Evolutionary conservation across 2,797 vertebrate genomes (phyloP).

Genomic region (Anableps anableps): DNA sequence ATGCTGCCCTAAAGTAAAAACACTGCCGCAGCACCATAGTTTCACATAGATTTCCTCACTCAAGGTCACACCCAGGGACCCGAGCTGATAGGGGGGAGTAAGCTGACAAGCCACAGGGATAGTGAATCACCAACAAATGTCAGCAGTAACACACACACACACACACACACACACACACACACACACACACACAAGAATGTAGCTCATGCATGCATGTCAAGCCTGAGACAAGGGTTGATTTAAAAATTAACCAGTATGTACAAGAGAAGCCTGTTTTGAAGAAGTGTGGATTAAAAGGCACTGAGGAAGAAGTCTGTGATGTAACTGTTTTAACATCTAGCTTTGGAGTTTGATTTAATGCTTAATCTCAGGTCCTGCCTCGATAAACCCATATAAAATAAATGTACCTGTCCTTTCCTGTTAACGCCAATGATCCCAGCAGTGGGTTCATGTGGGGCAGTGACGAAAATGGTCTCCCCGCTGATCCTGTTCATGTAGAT

Average conservation of each 20-base stretch:
- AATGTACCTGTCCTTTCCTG: constrained; percentile 94
- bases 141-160: constrained; percentile 11
- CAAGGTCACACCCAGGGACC: constrained; percentile 52
- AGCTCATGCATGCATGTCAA: neutral
- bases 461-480: constrained; percentile 99
- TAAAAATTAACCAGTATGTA: neutral
- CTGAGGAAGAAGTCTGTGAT: neutral
- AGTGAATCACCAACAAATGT: constrained; percentile 28
- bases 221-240: neutral
- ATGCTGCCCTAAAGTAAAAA: constrained; percentile 50
- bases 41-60: constrained; percentile 42
- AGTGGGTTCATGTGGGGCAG: constrained; percentile 96
- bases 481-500: constrained; percentile 99
- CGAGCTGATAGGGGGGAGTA: constrained; percentile 11
- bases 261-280: neutral
- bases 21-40: constrained; percentile 44
- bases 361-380: neutral
- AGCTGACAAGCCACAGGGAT: constrained; percentile 12
- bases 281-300: neutral
- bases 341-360: neutral
- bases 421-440: constrained; percentile 99
- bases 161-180: neutral
- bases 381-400: neutral
- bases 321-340: neutral
- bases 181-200: neutral